phyloP scores from a whole-genome alignment of 2,797 vertebrate genomes.

The Phataginus tricuspis region DNA sequence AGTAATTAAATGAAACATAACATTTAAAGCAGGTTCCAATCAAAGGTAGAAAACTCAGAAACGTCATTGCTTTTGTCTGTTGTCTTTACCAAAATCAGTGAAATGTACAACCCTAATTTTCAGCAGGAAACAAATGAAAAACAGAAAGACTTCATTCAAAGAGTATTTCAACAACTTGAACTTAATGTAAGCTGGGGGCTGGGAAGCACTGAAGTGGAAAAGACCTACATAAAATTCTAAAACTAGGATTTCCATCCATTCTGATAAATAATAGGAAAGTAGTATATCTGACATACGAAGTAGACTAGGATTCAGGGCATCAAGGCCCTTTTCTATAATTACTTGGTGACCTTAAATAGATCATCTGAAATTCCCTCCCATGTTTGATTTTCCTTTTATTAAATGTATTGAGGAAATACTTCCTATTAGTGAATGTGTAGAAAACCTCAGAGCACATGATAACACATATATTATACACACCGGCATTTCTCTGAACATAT shows the following conservation, averaged over 20 bases:
- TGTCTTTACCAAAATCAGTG: constrained; percentile 36
- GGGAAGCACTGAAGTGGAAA: background rate
- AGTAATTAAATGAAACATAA: background rate
- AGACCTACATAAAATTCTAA: background rate
- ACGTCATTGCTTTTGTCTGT: background rate
- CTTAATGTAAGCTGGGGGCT: background rate
- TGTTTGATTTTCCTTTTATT: constrained; percentile 26
- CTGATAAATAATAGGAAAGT: background rate
- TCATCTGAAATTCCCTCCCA: background rate
- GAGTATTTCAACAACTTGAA: constrained; percentile 34
- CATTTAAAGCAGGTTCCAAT: background rate
- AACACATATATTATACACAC: background rate
- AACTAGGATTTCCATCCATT: background rate
- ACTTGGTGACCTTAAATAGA: background rate
- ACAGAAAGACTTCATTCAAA: background rate
- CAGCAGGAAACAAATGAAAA: constrained; percentile 36
- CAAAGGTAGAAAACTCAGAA: background rate
- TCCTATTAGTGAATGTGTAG: background rate
- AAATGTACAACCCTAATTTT: constrained; percentile 9
- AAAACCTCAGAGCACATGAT: background rate
- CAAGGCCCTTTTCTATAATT: background rate
- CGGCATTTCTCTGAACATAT: background rate
- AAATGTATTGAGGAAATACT: background rate
- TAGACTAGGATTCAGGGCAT: background rate
- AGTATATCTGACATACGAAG: background rate